These are phyloP conservation scores for Rhagonycha lutea DNA, from an alignment of 2,888 invertebrate genomes.

Conservation along the genomic window DNA sequence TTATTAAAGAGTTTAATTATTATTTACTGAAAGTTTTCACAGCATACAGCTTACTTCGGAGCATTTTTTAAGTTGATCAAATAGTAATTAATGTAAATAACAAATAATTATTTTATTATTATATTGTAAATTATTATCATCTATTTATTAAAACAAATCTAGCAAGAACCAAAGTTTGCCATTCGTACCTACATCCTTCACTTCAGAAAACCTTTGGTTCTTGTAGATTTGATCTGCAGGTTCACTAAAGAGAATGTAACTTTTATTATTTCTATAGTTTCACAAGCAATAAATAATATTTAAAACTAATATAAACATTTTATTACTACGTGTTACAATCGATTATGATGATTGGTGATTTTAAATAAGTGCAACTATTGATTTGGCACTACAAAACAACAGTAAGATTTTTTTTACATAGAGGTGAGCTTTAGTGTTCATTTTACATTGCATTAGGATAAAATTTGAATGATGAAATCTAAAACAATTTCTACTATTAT, in stretches of 20 bases:
- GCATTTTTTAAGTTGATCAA: slow-evolving; percentile 7
- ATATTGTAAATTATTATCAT: background rate
- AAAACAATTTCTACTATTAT: background rate
- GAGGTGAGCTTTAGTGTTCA: slow-evolving; percentile 1
- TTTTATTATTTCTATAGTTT: background rate
- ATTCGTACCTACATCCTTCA: no score
- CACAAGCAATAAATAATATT: slow-evolving; percentile 2
- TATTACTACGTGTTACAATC: background rate
- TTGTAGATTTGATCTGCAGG: background rate
- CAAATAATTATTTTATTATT: background rate
- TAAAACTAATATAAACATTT: background rate
- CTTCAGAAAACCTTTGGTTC: background rate
- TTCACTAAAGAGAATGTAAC: background rate
- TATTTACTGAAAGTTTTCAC: slow-evolving; percentile 19
- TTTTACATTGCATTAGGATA: background rate
- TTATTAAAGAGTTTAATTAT: slow-evolving; percentile 11
- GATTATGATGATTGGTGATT: slow-evolving; percentile 2
- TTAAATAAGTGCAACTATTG: slow-evolving; percentile 1
- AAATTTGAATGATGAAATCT: background rate
- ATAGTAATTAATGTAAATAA: background rate
- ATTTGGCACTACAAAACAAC: slow-evolving; percentile 3
- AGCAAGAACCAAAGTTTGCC: background rate
- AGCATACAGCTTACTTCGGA: slow-evolving; percentile 22
- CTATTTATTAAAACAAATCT: background rate
- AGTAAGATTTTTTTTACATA: background rate